phyloP scores from a whole-genome alignment of 2,888 invertebrate genomes.

The Pinctada fucata region DNA sequence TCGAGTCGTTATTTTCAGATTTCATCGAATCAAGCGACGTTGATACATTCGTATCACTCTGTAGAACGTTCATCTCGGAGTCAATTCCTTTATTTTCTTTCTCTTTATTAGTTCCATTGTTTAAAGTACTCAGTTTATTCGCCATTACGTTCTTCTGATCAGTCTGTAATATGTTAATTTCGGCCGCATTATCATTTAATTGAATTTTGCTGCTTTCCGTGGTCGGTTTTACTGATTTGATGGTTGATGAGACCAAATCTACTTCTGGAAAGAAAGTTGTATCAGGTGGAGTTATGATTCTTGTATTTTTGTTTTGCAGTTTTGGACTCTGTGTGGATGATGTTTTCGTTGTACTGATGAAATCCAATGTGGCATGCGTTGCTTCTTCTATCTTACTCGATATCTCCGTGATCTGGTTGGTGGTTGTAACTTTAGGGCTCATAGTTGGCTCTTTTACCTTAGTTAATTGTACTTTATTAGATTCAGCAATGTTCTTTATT shows the following conservation, averaged over 20 bases:
- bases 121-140: neutral
- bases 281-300: neutral
- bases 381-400: too few species aligned
- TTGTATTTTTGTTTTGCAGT: too few species aligned
- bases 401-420: neutral
- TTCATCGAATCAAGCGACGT: too few species aligned
- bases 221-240: neutral
- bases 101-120: neutral
- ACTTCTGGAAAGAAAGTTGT: neutral
- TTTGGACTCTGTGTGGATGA: neutral
- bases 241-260: neutral
- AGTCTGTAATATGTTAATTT: neutral
- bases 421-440: neutral
- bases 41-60: neutral
- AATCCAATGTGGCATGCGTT: too few species aligned
- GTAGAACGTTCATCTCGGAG: too few species aligned
- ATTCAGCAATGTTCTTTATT: neutral
- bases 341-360: neutral
- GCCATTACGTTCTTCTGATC: neutral
- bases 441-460: neutral
- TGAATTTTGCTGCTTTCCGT: neutral
- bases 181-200: neutral
- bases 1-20: neutral
- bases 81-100: too few species aligned
- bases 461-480: neutral